These are phyloP conservation scores for Abramis brama DNA, from an alignment of 2,113 vertebrate genomes.

Conservation along the genomic window DNA sequence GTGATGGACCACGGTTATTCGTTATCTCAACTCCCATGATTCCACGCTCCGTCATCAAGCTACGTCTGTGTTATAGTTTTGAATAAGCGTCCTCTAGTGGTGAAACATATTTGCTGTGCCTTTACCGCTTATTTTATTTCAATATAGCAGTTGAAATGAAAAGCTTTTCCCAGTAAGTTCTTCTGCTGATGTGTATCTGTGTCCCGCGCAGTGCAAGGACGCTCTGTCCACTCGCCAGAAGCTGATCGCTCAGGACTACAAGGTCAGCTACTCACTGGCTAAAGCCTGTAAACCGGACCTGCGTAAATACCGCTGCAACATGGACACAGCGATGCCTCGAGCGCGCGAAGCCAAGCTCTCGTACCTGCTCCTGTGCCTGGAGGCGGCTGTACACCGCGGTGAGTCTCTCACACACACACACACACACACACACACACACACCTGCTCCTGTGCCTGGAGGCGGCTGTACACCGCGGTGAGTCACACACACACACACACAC, in stretches of 20 bases:
- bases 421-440: conserved; percentile 52
- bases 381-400: conserved; percentile 86
- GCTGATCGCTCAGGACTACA: conserved; percentile 96
- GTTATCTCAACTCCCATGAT: too few relatives aligned
- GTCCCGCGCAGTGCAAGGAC: conserved; percentile 84
- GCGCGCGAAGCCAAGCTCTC: conserved; percentile 93
- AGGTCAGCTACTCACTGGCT: conserved; percentile 94
- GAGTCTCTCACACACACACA: too few relatives aligned
- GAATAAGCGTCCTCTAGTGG: too few relatives aligned
- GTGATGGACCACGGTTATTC: too few relatives aligned
- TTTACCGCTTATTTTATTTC: too few relatives aligned
- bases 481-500: too few relatives aligned
- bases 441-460: conserved; percentile 92
- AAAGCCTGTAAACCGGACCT: conserved; percentile 95
- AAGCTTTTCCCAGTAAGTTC: neutral
- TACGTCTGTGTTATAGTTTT: too few relatives aligned
- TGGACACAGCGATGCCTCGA: conserved; percentile 90
- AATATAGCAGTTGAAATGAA: neutral
- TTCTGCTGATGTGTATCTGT: neutral
- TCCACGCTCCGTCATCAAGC: too few relatives aligned
- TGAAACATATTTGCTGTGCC: too few relatives aligned
- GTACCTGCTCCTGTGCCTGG: conserved; percentile 93
- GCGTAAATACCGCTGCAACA: conserved; percentile 92
- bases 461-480: conserved; percentile 81
- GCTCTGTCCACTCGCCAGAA: conserved; percentile 94